Base-by-base conservation (phyloP, 2,797 vertebrate species). In the Neostethus bicornis region DNA sequence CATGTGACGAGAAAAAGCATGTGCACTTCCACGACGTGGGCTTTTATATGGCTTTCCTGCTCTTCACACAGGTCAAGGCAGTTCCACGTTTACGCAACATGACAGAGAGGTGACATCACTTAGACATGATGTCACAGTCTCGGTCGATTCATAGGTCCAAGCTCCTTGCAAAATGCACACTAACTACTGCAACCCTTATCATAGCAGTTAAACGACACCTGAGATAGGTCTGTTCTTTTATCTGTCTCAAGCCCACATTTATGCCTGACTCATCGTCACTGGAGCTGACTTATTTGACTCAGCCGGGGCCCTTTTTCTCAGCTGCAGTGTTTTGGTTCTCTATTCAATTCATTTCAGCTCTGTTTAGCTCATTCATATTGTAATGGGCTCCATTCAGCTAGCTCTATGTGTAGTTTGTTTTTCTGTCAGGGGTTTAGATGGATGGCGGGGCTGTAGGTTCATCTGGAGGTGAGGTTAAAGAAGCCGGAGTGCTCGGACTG, bases 381-480 rank as follows among this genome's bases (percentile, higher is more conserved):
- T 85, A 90, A 90, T 90, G 74, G 77, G 26, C 65, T 81, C 83
- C 84, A 81, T 88, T 90, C 82, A 86, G 62, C 55, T 64, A 23
- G 67, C 70, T 79, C 83, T 83, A 53, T 84, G 83, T 89, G 83
- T 83, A 87, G 86, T 90, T 84, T 85, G 87, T 85, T 87, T 85
- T 84, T 84, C 84, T 87, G 85, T 88, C 85, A 87, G 72, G 45
- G 39, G 50, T 63, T 80, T 45, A 81, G 86, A 89, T 87, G 83
- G 85, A 87, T 88, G 80, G 72, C 60, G 73, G 77, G 62, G 73
- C 32, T 12, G 59, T n/a, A 81, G 86, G 89, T 87, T 89, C 87
- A 91, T 86, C 85, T 83, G 83, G 85, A 90, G 82, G 88, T 90
- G 88, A 90, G 81, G 75, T 75, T 66, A 79, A 80, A 73, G 77